Evolutionary conservation across 2,797 vertebrate genomes (phyloP), one percentile per base, ranked within the genome.

Genomic region (Salmo trutta): DNA sequence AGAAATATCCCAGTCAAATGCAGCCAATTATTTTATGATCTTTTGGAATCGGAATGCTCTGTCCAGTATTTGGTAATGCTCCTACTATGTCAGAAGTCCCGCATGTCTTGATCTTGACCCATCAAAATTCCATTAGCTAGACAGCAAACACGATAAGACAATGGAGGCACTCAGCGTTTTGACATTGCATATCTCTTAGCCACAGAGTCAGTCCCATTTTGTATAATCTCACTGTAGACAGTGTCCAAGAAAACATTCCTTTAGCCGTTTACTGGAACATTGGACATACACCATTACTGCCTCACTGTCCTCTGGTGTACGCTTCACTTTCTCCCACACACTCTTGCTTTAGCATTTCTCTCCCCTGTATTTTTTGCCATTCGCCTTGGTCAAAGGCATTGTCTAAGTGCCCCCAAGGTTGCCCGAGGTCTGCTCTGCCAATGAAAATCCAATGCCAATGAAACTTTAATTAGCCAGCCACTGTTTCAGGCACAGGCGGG

Each of bases 401-500:
- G 41, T 47, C 41, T 14, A 59, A 84, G 78, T 84, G 85, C 86
- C 91, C 89, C 79, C 83, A 85, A 90, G 91, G 88, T 91, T 89
- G 88, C 90, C 89, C 31, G 81, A 87, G 91, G 92, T 92, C 83
- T 86, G 85, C 89, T 90, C 85, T 88, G 90, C 79, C 71, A 76
- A 62, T 31, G 71, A 67, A 67, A 91, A 92, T 87, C 90, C 89
- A 91, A 87, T 90, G 89, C 88, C 91, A 90, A 87, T 89, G 88
- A 92, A 90, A 91, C 87, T 91, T 92, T 92, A 92, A 93, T 93
- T 91, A 92, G 88, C 87, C 87, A 83, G 89, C 76, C 88, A 31
- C 72, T 89, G 90, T 91, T 90, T 90, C 88, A 85, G 87, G 81
- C 88, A 83, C 86, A 87, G 82, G 85, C 83, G 81, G 88, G 85